Conservation (phyloP, 2,888 invertebrate species). For the Leptinotarsa rubiginosa region DNA sequence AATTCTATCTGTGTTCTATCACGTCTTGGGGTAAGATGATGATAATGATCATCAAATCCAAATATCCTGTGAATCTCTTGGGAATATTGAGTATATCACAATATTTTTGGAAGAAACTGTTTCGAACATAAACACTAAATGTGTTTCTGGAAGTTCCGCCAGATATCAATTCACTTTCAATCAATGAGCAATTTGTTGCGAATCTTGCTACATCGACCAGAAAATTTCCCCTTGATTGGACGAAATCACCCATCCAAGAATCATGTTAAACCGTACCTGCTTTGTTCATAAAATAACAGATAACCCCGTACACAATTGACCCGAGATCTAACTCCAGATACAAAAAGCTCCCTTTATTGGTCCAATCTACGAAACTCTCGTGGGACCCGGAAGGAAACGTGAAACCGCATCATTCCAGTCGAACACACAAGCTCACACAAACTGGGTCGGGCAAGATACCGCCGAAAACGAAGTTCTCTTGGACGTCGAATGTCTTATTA, state of each 20-base stretch:
- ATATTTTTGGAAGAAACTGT: no score
- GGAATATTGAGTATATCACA: no score
- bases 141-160: no score
- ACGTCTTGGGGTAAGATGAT: no score
- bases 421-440: background rate
- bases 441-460: slow-evolving; percentile 8
- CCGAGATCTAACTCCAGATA: slow-evolving; percentile 1
- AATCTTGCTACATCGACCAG: no score
- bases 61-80: no score
- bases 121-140: no score
- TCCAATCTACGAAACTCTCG: background rate
- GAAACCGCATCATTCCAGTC: slow-evolving; percentile 8
- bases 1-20: no score
- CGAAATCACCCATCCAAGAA: background rate
- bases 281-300: background rate
- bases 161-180: no score
- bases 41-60: no score
- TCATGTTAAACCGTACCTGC: background rate
- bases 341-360: background rate
- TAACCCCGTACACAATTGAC: background rate
- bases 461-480: background rate
- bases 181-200: no score
- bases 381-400: background rate
- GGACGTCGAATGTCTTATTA: background rate
- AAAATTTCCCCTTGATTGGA: no score